Conservation (phyloP, 37 sponge, comb jelly and placozoan species). For the Haliclona indistincta region DNA sequence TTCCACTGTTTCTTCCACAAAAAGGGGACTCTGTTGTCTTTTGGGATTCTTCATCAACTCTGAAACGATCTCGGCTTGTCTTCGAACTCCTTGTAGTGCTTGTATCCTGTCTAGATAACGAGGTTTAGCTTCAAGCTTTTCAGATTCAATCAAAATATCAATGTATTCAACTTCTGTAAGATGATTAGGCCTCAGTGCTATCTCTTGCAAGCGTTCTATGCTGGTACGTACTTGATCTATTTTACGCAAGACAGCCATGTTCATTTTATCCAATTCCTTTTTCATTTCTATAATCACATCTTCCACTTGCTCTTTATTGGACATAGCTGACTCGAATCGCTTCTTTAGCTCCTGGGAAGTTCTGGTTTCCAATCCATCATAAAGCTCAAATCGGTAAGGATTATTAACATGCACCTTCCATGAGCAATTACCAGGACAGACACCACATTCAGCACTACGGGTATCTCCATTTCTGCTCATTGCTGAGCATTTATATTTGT, state of each 20-base stretch:
- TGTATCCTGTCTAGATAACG: no score
- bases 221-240: slow-evolving; percentile 14
- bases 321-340: slow-evolving; percentile 38
- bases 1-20: no score
- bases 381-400: slow-evolving; percentile 52
- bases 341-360: slow-evolving; percentile 60
- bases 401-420: slow-evolving; percentile 68
- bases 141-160: slow-evolving; percentile 72
- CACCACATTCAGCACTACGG: slow-evolving; percentile 27
- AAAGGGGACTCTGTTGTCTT: no score
- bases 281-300: slow-evolving; percentile 31
- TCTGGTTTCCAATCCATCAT: slow-evolving; percentile 36
- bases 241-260: slow-evolving; percentile 13
- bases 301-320: slow-evolving; percentile 20
- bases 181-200: slow-evolving; percentile 71
- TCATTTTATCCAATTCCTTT: slow-evolving; percentile 4
- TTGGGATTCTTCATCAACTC: no score
- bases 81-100: no score
- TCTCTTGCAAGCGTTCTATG: slow-evolving; percentile 49
- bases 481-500: slow-evolving; percentile 61
- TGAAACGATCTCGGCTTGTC: no score
- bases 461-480: slow-evolving; percentile 47
- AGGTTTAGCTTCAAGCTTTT: slow-evolving; percentile 45
- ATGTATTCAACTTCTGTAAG: slow-evolving; percentile 74
- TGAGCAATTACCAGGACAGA: slow-evolving; percentile 57